Conservation (phyloP, 2,113 vertebrate genomes). For the Oreamnos americanus region DNA sequence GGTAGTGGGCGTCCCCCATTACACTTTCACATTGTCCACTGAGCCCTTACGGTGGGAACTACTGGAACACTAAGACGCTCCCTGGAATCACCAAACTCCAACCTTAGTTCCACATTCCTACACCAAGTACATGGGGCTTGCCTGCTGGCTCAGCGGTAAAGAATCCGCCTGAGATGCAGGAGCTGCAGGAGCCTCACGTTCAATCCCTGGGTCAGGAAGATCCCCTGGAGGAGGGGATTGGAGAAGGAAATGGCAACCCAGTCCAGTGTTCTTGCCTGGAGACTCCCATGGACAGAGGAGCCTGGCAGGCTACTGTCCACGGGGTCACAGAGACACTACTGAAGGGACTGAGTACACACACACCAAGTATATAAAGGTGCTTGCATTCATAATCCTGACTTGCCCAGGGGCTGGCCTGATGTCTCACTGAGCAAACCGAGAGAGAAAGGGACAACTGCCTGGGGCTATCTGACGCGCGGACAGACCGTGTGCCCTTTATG, state of each 20-base stretch:
- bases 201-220: neutral
- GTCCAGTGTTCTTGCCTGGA: neutral
- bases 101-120: neutral
- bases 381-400: neutral
- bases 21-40: fast-evolving
- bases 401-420: neutral
- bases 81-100: neutral
- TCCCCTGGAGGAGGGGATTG: neutral
- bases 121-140: neutral
- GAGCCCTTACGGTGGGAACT: neutral
- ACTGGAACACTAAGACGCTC: neutral
- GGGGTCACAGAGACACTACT: neutral
- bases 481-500: fast-evolving
- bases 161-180: neutral
- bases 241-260: neutral
- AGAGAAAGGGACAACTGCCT: neutral
- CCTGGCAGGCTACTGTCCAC: neutral
- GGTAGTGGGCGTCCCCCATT: neutral
- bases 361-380: fast-evolving
- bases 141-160: neutral
- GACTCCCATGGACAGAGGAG: neutral
- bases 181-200: neutral
- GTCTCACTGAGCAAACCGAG: neutral
- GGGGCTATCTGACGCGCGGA: fast-evolving
- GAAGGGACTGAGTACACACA: neutral